Evolutionary conservation across 2,888 invertebrate genomes (phyloP), one percentile per base, ranked within the genome.

Genomic region (Brachyptera risi): DNA sequence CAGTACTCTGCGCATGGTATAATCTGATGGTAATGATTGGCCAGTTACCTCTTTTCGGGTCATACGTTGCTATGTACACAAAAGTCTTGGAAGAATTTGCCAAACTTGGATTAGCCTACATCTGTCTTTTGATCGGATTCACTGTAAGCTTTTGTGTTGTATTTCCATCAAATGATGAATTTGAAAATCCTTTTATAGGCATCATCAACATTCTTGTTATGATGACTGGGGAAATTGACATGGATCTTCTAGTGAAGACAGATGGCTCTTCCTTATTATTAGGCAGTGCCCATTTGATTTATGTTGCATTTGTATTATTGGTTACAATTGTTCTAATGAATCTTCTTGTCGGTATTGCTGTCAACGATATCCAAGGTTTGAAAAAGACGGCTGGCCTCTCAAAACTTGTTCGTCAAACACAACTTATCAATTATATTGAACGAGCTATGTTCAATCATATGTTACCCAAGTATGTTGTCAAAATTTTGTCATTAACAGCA

Each of bases 1-100:
- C 91, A 0, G 90, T 92, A 0, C 80, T 92, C 3, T 85, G 90
- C 42, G 91, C 90, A 3, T 92, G 92, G 92, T 89, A 90, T 3
- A 91, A 92, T 74, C 78, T 92, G n/a, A 91, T 92, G 90, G 78
- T 69, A 26, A 91, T 92, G 89, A 87, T 93, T 61, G 93, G 93
- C 0, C 90, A 93, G 69, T 76, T 93, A 38, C 93, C 93, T 0
- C 84, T 91, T 56, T 90, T 93, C 71, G 93, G 92, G 17, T 88
- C 92, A 0, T 93, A 93, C 71, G 92, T 93, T 2, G 92, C 92
- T 0, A 92, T 92, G 92, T 92, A 91, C 68, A 91, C 91, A 1
- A 86, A 89, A 74, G 91, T 92, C 1, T 90, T 90, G 72, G 90
- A 87, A 50, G 92, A 92, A 76, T 92, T 92, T 68, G 89, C 90